Evolutionary conservation across 1,140 invertebrate genomes (phyloP).

Genomic region (Calliopsis andreniformis): DNA sequence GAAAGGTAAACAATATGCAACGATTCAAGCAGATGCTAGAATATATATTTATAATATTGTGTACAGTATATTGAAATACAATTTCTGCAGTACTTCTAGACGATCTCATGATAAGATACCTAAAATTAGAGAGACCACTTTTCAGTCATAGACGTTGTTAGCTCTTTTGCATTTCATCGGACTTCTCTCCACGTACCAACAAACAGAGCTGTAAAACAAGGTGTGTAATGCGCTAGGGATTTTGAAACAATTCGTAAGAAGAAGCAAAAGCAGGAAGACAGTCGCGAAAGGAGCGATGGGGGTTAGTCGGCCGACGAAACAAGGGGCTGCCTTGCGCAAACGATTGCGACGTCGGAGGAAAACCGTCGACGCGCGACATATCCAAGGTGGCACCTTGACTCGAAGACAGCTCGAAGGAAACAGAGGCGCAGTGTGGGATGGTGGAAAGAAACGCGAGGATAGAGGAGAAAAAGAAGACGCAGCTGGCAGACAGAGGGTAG

Average conservation of each 20-base stretch:
- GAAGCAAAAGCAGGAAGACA: conserved; percentile 5
- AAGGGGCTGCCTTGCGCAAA: conserved; percentile 23
- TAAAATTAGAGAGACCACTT: too few species aligned
- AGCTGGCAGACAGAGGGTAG: conserved; percentile 60
- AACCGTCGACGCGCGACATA: conserved; percentile 40
- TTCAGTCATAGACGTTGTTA: too few species aligned
- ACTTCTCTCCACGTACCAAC: conserved; percentile 17
- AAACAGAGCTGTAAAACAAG: too few species aligned
- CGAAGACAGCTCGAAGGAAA: conserved; percentile 11
- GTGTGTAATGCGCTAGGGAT: conserved; percentile 7
- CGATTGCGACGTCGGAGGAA: conserved; percentile 47
- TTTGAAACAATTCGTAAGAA: background rate
- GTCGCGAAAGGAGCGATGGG: conserved; percentile 1
- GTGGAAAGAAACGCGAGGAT: background rate
- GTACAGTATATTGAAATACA: too few species aligned
- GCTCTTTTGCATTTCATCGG: too few species aligned
- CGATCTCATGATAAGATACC: too few species aligned
- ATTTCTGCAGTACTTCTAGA: too few species aligned
- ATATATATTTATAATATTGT: too few species aligned
- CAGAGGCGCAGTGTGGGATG: background rate
- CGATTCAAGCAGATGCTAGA: too few species aligned
- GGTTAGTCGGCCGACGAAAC: conserved; percentile 18
- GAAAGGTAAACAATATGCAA: too few species aligned
- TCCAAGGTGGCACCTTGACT: conserved; percentile 16
- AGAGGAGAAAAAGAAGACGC: conserved; percentile 44